Percentiles rank a stretch among this genome's conserved stretches.
Conservation (phyloP, 2,113 vertebrate genomes). For the Pardalotus punctatus region DNA sequence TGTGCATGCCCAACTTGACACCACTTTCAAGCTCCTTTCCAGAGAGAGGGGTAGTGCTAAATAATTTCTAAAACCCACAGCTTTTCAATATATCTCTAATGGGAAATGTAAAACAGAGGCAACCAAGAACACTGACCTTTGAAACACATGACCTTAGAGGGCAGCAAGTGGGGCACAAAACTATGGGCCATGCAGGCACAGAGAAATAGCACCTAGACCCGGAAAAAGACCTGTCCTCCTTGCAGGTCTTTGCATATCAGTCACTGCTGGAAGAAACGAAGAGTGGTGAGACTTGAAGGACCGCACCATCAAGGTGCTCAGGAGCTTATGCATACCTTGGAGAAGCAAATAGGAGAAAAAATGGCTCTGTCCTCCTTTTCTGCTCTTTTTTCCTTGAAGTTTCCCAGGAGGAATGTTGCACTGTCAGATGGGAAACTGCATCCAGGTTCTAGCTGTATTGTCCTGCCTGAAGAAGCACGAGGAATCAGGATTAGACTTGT, state of each 20-base stretch:
- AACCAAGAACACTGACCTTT: neutral
- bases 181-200: neutral
- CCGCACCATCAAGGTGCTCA: neutral
- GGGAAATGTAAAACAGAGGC: neutral
- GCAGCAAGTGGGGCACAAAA: neutral
- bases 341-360: neutral
- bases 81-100: neutral
- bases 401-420: neutral
- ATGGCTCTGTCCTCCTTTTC: neutral
- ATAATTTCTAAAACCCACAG: neutral
- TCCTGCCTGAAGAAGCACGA: neutral
- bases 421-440: neutral
- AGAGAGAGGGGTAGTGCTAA: neutral
- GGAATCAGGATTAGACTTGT: neutral
- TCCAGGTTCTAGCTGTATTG: neutral
- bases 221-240: neutral
- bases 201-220: neutral
- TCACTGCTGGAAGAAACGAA: neutral
- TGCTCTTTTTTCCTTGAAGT: neutral
- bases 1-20: neutral
- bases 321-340: neutral
- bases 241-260: neutral
- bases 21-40: neutral
- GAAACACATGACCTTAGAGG: neutral
- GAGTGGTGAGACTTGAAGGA: neutral